Percentiles rank a stretch among this genome's conserved stretches.
Evolutionary conservation across 2,113 vertebrate genomes (phyloP).

Genomic region (Terrapene triunguis): DNA sequence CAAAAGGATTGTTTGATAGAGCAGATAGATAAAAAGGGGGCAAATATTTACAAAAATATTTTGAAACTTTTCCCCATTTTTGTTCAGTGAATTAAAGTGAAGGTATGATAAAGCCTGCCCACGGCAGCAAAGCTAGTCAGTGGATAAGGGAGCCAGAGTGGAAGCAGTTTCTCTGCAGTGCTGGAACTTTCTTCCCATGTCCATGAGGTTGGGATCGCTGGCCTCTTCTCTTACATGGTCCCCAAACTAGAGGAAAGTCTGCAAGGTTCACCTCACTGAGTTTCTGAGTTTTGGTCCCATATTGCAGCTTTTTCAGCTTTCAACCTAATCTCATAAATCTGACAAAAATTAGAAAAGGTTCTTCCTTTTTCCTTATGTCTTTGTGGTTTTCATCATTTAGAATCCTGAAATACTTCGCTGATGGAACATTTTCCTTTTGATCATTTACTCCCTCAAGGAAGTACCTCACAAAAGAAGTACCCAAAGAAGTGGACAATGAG

Average conservation of each 20-base stretch:
- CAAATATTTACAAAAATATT: neutral
- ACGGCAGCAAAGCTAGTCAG: neutral
- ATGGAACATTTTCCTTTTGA: neutral
- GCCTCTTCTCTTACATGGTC: neutral
- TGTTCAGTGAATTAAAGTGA: neutral
- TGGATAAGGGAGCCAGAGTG: neutral
- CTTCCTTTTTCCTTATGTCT: neutral
- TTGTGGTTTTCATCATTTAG: neutral
- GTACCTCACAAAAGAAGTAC: neutral
- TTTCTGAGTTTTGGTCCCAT: neutral
- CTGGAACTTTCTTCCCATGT: no score
- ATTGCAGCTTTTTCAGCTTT: neutral
- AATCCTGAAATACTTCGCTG: neutral
- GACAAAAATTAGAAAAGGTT: neutral
- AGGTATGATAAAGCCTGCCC: neutral
- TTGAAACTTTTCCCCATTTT: neutral
- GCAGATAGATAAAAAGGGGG: neutral
- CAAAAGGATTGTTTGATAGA: neutral
- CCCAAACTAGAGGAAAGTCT: neutral
- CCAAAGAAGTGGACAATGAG: neutral
- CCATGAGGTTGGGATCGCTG: neutral
- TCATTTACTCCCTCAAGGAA: neutral
- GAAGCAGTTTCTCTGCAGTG: neutral
- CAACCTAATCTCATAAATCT: neutral
- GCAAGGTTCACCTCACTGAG: neutral